Base-by-base conservation (phyloP, 2,888 invertebrate genomes). In the Dasypogon diadema region DNA sequence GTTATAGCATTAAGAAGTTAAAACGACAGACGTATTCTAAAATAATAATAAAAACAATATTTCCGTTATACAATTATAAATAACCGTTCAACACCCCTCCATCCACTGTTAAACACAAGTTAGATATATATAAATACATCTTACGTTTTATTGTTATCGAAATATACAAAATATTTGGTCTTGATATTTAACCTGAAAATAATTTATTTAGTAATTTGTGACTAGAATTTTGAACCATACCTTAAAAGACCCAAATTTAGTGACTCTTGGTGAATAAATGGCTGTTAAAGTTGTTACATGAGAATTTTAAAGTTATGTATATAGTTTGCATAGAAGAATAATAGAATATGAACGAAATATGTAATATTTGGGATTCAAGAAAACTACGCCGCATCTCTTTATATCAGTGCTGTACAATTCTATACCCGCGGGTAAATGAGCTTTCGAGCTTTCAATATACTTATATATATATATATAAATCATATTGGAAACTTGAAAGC, bases 51-150 rank as follows among this genome's bases (percentile, higher is more conserved):
- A 22, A 30, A 54, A 54, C 6, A 21, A 16, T 30, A 54, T 30
- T 70, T 22, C 54, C 34, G 16, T 54, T 24, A 54, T 48, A 63
- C 22, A 63, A 51, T n/a, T n/a, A 54, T 48, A 58, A 74, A 48
- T 16, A 65, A 76, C 72, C 56, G 74, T 63, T 68, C 75, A 58
- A 70, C 75, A 70, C 60, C 54, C 60, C 58, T 60, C 74, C 74
- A 74, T 60, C 70, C 70, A 70, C 70, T 70, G 70, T 70, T 70
- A 70, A 65, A 51, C 70, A 70, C 54, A 70, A 34, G 34, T 51
- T 70, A 26, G 24, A 46, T 16, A 54, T 48, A 14, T 46, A 70
- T 70, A 54, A 30, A 30, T 54, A 54, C 21, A 54, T 46, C 54
- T 54, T 42, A 16, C n/a, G 12, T 14, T 46, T 24, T 30, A 48